These are phyloP conservation scores for Ectemnius continuus DNA, from an alignment of 2,888 invertebrate genomes.

Conservation along the genomic window DNA sequence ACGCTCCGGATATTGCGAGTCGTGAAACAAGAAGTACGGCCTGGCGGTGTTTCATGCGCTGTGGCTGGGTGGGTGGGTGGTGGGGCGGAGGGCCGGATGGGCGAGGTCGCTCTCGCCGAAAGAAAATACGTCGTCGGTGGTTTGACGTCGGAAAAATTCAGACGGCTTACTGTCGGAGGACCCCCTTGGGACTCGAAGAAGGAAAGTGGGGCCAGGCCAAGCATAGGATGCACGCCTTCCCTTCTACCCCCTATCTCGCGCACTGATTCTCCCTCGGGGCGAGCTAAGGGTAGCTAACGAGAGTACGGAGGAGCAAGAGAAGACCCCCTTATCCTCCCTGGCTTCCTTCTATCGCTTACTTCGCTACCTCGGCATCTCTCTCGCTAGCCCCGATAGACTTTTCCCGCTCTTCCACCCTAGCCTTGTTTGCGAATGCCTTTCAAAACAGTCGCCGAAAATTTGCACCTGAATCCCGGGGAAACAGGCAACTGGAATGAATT, in stretches of 20 bases:
- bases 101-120: not conserved
- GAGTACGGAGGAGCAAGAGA: constrained; percentile 15
- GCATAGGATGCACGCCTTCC: constrained; percentile 29
- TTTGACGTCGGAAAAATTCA: constrained; percentile 40
- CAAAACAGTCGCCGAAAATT: too few relatives aligned
- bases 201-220: constrained; percentile 23
- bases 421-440: not conserved
- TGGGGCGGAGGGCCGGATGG: too few relatives aligned
- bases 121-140: constrained; percentile 15
- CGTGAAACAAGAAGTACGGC: not conserved
- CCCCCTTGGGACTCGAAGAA: constrained; percentile 34
- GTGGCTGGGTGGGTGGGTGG: too few relatives aligned
- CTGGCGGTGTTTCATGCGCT: not conserved
- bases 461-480: too few relatives aligned
- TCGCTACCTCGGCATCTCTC: too few relatives aligned
- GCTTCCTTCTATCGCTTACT: not conserved
- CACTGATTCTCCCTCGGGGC: constrained; percentile 46
- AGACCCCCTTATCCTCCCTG: constrained; percentile 13
- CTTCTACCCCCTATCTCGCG: constrained; percentile 39
- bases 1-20: constrained; percentile 3
- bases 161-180: constrained; percentile 31
- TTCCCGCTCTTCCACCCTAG: not conserved
- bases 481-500: too few relatives aligned
- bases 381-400: not conserved
- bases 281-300: constrained; percentile 37